phyloP scores from a whole-genome alignment of 2,888 invertebrate genomes.

The Lasioglossum malachurum region DNA sequence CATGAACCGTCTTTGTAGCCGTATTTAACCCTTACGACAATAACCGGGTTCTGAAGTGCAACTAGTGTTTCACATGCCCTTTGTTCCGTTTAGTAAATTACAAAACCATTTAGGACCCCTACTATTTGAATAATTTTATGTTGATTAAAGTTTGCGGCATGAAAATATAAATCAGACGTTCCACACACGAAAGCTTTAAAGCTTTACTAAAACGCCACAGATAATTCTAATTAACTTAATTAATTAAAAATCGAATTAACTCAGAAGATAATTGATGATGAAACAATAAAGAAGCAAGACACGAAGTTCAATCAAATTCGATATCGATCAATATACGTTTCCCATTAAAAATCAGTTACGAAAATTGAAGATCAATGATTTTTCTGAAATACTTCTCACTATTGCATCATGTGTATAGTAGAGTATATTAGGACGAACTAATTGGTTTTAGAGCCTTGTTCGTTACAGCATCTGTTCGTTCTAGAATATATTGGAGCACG shows the following conservation, averaged over 20 bases:
- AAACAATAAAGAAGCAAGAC: background rate
- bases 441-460: background rate
- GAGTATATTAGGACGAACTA: background rate
- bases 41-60: background rate
- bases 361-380: background rate
- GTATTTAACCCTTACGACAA: constrained; percentile 3
- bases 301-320: background rate
- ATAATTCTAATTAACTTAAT: background rate
- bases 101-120: background rate
- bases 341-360: background rate
- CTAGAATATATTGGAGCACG: background rate
- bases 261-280: no score
- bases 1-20: background rate
- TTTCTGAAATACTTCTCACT: background rate
- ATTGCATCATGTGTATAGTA: background rate
- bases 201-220: background rate
- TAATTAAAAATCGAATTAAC: no score
- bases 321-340: background rate
- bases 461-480: background rate
- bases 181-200: background rate
- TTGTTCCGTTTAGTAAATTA: background rate
- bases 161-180: background rate
- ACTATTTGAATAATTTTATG: constrained; percentile 1
- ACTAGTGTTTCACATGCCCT: constrained; percentile 5
- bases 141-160: background rate